These are phyloP conservation scores for Epinephelus moara DNA, from an alignment of 2,113 vertebrate species.

Conservation along the genomic window DNA sequence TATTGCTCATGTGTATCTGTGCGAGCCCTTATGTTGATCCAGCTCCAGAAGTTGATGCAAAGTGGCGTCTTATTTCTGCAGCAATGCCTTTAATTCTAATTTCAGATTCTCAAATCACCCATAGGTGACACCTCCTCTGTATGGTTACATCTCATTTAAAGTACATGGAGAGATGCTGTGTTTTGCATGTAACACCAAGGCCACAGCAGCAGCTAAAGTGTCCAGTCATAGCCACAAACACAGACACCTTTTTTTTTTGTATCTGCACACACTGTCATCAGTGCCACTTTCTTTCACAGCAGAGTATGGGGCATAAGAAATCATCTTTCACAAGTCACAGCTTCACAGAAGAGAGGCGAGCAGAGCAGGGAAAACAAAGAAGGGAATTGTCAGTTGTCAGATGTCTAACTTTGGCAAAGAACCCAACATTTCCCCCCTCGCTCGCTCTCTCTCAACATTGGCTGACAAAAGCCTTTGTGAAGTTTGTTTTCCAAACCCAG, in stretches of 20 bases:
- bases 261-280: background rate
- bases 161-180: background rate
- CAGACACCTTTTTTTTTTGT: background rate
- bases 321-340: background rate
- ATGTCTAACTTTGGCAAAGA: constrained; percentile 48
- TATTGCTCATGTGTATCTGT: constrained; percentile 22
- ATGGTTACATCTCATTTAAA: background rate
- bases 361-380: constrained; percentile 51
- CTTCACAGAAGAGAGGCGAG: background rate
- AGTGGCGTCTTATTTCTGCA: constrained; percentile 6
- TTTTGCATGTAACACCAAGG: background rate
- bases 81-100: background rate
- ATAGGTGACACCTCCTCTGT: background rate
- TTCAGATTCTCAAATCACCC: background rate
- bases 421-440: constrained; percentile 23
- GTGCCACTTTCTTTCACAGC: background rate
- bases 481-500: constrained; percentile 64
- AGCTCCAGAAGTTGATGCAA: background rate
- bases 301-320: background rate
- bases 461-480: constrained; percentile 75
- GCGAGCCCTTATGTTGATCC: background rate
- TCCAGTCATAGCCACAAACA: constrained; percentile 20
- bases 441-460: constrained; percentile 28
- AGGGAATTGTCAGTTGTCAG: constrained; percentile 49
- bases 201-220: constrained; percentile 30